Percentiles rank a stretch among this genome's conserved stretches.
phyloP scores from a whole-genome alignment of 1,140 invertebrate species.

The Centruroides sculpturatus region DNA sequence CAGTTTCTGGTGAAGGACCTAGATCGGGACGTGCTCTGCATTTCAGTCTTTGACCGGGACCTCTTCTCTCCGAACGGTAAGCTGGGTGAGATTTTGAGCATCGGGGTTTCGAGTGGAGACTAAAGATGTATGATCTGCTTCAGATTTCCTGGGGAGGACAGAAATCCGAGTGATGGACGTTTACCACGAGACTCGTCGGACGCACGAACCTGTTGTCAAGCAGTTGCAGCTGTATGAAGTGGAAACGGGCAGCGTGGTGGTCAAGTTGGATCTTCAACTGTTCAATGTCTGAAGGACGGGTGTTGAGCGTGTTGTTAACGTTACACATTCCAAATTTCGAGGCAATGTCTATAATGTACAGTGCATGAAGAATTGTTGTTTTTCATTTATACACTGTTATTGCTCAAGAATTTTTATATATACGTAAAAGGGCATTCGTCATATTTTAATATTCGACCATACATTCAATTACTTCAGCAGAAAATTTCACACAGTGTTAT shows the following conservation, averaged over 20 bases:
- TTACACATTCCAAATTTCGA: too few relatives aligned
- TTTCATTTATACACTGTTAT: too few relatives aligned
- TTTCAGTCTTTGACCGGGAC: constrained; percentile 62
- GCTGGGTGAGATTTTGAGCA: neutral
- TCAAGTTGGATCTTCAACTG: constrained; percentile 58
- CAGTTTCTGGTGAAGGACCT: constrained; percentile 62
- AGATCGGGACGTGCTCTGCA: constrained; percentile 53
- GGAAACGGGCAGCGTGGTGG: constrained; percentile 48
- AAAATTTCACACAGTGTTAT: too few relatives aligned
- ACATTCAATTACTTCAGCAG: too few relatives aligned
- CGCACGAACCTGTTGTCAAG: constrained; percentile 49
- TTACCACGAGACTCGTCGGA: constrained; percentile 40
- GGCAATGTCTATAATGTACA: too few relatives aligned
- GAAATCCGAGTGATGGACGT: constrained; percentile 56
- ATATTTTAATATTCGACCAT: too few relatives aligned
- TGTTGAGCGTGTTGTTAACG: too few relatives aligned
- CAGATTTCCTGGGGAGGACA: constrained; percentile 61
- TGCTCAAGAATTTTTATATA: too few relatives aligned
- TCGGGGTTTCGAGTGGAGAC: neutral
- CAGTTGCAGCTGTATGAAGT: constrained; percentile 53
- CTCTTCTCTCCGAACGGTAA: constrained; percentile 61
- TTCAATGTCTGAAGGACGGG: constrained; percentile 31
- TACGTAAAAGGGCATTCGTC: too few relatives aligned
- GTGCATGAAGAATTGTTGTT: too few relatives aligned
- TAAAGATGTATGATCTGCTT: constrained; percentile 13